Base-by-base conservation (phyloP, 92 coral and sea anemone species). In the Heteractis magnifica region DNA sequence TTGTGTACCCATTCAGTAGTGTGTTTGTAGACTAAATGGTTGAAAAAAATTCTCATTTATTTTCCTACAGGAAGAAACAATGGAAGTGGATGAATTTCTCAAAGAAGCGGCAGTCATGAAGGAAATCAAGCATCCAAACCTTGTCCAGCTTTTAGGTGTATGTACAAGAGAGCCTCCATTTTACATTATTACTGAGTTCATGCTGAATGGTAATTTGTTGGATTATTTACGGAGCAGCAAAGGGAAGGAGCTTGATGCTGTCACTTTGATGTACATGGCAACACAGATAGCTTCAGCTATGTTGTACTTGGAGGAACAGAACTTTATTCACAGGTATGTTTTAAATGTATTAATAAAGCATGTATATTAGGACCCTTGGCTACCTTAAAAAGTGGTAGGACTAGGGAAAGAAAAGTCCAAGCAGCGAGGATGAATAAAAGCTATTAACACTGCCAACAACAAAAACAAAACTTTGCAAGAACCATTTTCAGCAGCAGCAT, bases 131-230 rank as follows among this genome's bases (percentile, higher is more conserved):
- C 99, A 97, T 75, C 92, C 92, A 56, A 84, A 93, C 71, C 87
- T 97, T 72, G 99, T 97, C 21, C 99, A 97, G 79, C 89, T 97
- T 13, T 77, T 97, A 14, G 99, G 99, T 4, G 99, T 94, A 16
- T 97, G 99, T 76, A 97, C 99, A 16, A 87, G 99, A 53, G 99
- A 97, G 58, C 98, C 99, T 11, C 99, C 99, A 4, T 90, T 97
- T 71, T 97, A 97, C 74, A 97, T 97, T 81, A 83, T 97, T 65
- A 95, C 98, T 0, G 99, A 97, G 79, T 97, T 94, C 76, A 97
- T 97, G 99, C 86, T 92, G 18, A 90, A 90, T 77, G 99, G 99
- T 10, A 97, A 97, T 60, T 77, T 97, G 74, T 79, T 97, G 88
- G 99, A 97, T 84, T 94, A 97, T 78, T 87, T 97, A 70, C 91